A percentile compares a stretch with the other conserved stretches of the same genome.
Evolutionary conservation across 1,140 invertebrate genomes (phyloP).

Genomic region (Andricus grossulariae): DNA sequence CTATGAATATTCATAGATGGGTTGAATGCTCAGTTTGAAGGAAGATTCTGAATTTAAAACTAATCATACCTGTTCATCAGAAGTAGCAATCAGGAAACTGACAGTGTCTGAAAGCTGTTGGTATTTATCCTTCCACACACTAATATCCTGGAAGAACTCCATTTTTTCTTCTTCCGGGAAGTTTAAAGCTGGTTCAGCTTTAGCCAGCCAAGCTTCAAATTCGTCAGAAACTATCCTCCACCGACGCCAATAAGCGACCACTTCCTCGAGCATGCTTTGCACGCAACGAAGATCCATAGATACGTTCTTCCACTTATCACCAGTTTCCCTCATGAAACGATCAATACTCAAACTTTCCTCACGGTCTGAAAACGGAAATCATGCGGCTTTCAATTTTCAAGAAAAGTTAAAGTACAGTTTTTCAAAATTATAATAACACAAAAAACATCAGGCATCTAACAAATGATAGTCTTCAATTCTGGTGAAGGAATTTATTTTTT

Average conservation of each 20-base stretch:
- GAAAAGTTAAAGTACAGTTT: too few relatives aligned
- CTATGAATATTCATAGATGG: too few relatives aligned
- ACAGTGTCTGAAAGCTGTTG: conserved; percentile 89
- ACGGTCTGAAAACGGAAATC: conserved; percentile 75
- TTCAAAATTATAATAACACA: too few relatives aligned
- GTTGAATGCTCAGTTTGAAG: too few relatives aligned
- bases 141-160: conserved; percentile 93
- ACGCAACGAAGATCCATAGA: conserved; percentile 93
- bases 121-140: conserved; percentile 92
- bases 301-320: conserved; percentile 91
- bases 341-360: conserved; percentile 87
- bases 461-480: too few relatives aligned
- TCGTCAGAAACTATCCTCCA: conserved; percentile 85
- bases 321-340: conserved; percentile 89
- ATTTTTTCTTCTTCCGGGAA: conserved; percentile 89
- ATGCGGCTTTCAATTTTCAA: background rate
- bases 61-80: conserved; percentile 78
- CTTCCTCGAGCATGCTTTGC: conserved; percentile 92
- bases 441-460: too few relatives aligned
- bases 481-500: too few relatives aligned
- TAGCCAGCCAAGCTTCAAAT: conserved; percentile 87
- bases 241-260: conserved; percentile 90
- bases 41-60: too few relatives aligned
- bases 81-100: conserved; percentile 92
- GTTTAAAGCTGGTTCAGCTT: conserved; percentile 86